Evolutionary conservation across 2,888 invertebrate genomes (phyloP).

Genomic region (Limnephilus lunatus): DNA sequence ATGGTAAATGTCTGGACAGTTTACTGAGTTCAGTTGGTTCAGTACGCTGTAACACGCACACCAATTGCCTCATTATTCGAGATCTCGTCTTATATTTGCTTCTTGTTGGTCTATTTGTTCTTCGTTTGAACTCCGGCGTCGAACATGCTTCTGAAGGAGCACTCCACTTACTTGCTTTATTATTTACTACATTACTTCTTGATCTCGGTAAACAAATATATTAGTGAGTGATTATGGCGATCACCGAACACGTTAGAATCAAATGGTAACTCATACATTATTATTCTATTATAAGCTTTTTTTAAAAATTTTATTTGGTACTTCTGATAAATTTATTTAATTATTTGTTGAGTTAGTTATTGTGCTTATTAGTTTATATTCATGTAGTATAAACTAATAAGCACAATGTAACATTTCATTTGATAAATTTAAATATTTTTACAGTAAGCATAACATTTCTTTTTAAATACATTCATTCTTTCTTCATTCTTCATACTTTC

Average conservation of each 20-base stretch:
- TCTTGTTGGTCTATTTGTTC: not conserved
- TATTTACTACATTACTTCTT: not conserved
- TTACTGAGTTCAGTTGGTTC: not conserved
- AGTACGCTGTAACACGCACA: conserved; percentile 6
- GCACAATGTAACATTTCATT: too few relatives aligned
- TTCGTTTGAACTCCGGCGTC: not conserved
- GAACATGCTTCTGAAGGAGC: not conserved
- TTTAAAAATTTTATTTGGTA: too few relatives aligned
- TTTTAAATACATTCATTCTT: too few relatives aligned
- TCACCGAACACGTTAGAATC: not conserved
- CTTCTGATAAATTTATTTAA: too few relatives aligned
- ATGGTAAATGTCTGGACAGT: conserved; percentile 13
- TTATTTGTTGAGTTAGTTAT: too few relatives aligned
- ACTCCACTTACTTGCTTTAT: not conserved
- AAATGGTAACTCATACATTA: not conserved
- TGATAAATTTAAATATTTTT: too few relatives aligned
- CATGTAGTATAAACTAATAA: too few relatives aligned
- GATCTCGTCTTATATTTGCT: conserved; percentile 10
- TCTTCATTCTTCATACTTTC: too few relatives aligned
- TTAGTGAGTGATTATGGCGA: not conserved
- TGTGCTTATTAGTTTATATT: too few relatives aligned
- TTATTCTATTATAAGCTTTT: not conserved
- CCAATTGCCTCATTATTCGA: not conserved
- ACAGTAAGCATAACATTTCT: too few relatives aligned
- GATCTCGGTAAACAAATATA: conserved; percentile 3